Base-by-base conservation (phyloP, 1,140 invertebrate genomes). In the Drosophila virilis region DNA sequence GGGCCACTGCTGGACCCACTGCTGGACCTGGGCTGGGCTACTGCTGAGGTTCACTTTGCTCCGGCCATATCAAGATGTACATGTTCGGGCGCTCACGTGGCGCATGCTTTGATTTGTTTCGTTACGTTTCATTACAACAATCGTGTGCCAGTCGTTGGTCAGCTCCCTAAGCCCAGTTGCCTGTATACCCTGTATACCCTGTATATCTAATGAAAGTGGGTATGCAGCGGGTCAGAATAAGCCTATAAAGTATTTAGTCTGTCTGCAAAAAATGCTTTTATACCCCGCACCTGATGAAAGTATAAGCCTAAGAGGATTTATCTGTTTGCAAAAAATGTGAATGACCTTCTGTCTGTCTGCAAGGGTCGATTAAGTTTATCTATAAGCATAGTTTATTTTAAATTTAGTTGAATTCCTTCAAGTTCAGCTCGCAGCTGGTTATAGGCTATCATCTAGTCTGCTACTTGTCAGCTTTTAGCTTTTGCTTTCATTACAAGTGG, bases 41-140 rank as follows among this genome's bases (percentile, higher is more conserved):
- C 40, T 78, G 58, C 43, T 17, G 22, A 22, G 22, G 22, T 2
- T 3, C 22, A 1, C 22, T 22, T 38, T 60, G 48, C 51, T 22
- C 22, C 46, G 45, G 35, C 54, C 45, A 62, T 71, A 77, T 67
- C 76, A 55, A 77, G 78, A 77, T 82, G 78, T 86, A 78, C 82
- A 86, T 86, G 78, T 88, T 65, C 82, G 71, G 74, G 68, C 74
- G 72, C 82, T 86, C 83, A 86, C 82, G 82, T 86, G 83, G 77
- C 73, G 77, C 83, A 86, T 88, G 83, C 83, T 89, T 86, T 86
- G 83, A 86, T 86, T 86, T 86, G 68, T 86, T 86, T 86, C 79
- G 83, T 74, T 86, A 86, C 83, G 83, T 86, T 86, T 86, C 83
- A 86, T 86, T 88, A 89, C 83, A 85, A 88, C 81, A 85, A 86